Conservation (phyloP, 2,797 vertebrate genomes). For the Crocodylus rhombifer region DNA sequence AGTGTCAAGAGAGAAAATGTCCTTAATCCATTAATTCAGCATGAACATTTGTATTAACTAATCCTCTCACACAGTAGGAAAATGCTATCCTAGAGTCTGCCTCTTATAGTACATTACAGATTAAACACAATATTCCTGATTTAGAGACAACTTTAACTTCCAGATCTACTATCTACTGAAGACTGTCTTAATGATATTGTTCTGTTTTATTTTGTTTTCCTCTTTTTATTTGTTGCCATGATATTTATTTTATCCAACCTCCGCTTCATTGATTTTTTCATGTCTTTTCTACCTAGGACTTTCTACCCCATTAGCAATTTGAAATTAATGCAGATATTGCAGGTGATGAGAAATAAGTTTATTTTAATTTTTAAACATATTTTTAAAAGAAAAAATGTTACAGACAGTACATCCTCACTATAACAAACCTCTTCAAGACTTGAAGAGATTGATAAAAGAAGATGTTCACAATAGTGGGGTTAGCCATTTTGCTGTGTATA, state of each 20-base stretch:
- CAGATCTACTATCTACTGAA: not conserved
- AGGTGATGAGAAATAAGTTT: not conserved
- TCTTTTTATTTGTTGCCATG: not conserved
- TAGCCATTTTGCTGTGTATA: no score
- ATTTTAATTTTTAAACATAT: not conserved
- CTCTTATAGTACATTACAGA: not conserved
- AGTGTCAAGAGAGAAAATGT: constrained; percentile 3
- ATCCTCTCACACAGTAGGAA: constrained; percentile 24
- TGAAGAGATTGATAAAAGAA: no score
- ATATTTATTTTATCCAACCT: not conserved
- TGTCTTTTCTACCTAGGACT: not conserved
- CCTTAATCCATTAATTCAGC: not conserved
- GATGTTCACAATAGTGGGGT: no score
- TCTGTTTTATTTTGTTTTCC: rapidly evolving
- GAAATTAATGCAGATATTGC: not conserved
- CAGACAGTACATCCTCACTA: no score
- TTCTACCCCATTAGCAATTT: not conserved
- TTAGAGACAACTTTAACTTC: not conserved
- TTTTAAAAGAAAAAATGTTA: not conserved
- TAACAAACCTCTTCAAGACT: no score
- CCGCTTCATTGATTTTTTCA: not conserved
- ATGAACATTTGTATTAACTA: constrained; percentile 1
- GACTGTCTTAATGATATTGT: not conserved
- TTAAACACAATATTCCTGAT: not conserved
- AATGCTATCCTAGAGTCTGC: not conserved